Evolutionary conservation across 2,888 invertebrate genomes (phyloP).

Genomic region (Drosophila nigricruria): DNA sequence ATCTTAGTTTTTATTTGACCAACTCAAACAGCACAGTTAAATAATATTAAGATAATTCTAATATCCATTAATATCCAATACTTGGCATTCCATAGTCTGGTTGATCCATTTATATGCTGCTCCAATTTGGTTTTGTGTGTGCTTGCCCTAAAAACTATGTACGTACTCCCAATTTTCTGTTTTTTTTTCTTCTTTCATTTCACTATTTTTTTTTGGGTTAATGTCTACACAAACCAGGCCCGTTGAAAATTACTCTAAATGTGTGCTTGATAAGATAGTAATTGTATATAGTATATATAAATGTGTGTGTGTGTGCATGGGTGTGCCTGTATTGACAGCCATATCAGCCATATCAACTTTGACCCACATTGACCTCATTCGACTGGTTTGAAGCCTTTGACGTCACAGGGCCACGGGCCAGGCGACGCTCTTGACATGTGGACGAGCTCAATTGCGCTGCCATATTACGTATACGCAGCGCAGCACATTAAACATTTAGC

Average conservation of each 20-base stretch:
- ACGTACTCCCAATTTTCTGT: conserved; percentile 16
- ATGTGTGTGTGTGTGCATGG: background rate
- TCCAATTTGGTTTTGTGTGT: conserved; percentile 26
- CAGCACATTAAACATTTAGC: conserved; percentile 28
- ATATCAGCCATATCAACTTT: conserved; percentile 6
- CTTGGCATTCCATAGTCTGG: conserved; percentile 2
- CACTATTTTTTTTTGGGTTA: conserved; percentile 36
- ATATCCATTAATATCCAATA: too few species aligned
- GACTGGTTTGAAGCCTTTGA: conserved; percentile 23
- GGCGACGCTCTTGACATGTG: conserved; percentile 1
- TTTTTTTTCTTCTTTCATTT: background rate
- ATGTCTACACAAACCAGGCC: conserved; percentile 37
- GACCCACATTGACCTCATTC: conserved; percentile 39
- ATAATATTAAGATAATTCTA: too few species aligned
- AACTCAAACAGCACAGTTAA: too few species aligned
- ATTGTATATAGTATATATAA: too few species aligned
- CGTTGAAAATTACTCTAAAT: conserved; percentile 20
- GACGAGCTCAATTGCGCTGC: background rate
- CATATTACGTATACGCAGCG: conserved; percentile 43
- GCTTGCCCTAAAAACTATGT: conserved; percentile 27
- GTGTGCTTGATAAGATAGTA: conserved; percentile 37
- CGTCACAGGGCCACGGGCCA: conserved; percentile 26
- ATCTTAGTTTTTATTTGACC: too few species aligned
- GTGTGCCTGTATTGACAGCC: background rate
- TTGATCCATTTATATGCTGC: background rate